phyloP scores from a whole-genome alignment of 2,888 invertebrate species.

The Agonopterix arenella region DNA sequence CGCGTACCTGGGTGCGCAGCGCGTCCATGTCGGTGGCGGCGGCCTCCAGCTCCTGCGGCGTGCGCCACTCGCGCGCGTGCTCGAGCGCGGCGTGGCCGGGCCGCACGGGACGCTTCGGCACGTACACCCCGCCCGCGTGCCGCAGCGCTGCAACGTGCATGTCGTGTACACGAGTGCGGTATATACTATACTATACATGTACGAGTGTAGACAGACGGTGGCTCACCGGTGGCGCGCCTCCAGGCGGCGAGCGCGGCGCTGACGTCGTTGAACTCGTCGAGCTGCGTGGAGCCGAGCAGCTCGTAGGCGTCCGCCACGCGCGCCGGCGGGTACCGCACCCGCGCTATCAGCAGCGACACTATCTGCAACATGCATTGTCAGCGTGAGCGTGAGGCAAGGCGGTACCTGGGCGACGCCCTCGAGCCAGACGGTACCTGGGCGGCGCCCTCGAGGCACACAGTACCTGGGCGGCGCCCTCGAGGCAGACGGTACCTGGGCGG shows the following conservation, averaged over 20 bases:
- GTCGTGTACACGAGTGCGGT: slow-evolving; percentile 1
- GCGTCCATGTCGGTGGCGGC: slow-evolving; percentile 82
- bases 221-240: slow-evolving; percentile 79
- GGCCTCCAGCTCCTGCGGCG: slow-evolving; percentile 77
- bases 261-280: slow-evolving; percentile 91
- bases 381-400: too few relatives aligned
- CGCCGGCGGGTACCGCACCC: slow-evolving; percentile 79
- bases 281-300: slow-evolving; percentile 88
- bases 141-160: slow-evolving; percentile 18
- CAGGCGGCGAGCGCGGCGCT: slow-evolving; percentile 84
- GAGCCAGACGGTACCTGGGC: slow-evolving; percentile 82
- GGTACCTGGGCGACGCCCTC: slow-evolving; percentile 79
- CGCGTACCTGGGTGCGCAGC: too few relatives aligned
- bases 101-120: slow-evolving; percentile 17
- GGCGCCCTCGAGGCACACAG: slow-evolving; percentile 83
- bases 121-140: slow-evolving; percentile 24
- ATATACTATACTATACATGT: too few relatives aligned
- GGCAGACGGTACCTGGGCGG: slow-evolving; percentile 84
- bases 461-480: slow-evolving; percentile 81
- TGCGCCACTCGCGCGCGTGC: slow-evolving; percentile 84
- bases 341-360: slow-evolving; percentile 80
- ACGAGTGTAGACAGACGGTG: too few relatives aligned
- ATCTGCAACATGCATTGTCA: slow-evolving; percentile 61
- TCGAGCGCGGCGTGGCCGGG: slow-evolving; percentile 79
- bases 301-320: slow-evolving; percentile 91